phyloP scores from a whole-genome alignment of 2,888 invertebrate genomes.

The Cremastinae sp. region DNA sequence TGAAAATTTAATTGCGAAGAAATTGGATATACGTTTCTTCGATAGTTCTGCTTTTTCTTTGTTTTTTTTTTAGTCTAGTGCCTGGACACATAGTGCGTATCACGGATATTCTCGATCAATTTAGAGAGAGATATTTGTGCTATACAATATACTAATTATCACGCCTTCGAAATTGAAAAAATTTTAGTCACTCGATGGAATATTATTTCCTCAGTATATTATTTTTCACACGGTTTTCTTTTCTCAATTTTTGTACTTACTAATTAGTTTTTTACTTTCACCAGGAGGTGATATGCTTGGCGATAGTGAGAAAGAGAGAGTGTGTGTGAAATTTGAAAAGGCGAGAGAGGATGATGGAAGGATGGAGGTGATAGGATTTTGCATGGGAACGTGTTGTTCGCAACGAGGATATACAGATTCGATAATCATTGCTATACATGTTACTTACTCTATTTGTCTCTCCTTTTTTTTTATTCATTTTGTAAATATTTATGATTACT shows the following conservation, averaged over 20 bases:
- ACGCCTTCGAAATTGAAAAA: slow-evolving; percentile 43
- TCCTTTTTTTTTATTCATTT: slow-evolving; percentile 12
- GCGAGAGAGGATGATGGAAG: slow-evolving; percentile 69
- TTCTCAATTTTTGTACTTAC: slow-evolving; percentile 73
- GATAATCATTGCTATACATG: slow-evolving; percentile 42
- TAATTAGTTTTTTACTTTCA: slow-evolving; percentile 80
- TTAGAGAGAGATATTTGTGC: slow-evolving; percentile 54
- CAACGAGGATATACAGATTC: slow-evolving; percentile 72
- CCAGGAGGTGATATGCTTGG: slow-evolving; percentile 72
- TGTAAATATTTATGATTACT: slow-evolving; percentile 42
- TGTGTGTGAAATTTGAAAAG: slow-evolving; percentile 63
- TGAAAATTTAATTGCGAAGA: slow-evolving; percentile 30
- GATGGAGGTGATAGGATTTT: slow-evolving; percentile 77
- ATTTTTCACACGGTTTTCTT: slow-evolving; percentile 44
- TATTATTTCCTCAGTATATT: slow-evolving; percentile 32
- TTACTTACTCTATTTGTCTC: slow-evolving; percentile 3
- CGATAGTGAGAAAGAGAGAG: slow-evolving; percentile 63
- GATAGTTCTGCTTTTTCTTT: slow-evolving; percentile 34
- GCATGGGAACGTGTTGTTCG: slow-evolving; percentile 78
- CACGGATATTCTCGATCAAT: slow-evolving; percentile 66
- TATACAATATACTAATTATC: slow-evolving; percentile 47
- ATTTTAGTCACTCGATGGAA: slow-evolving; percentile 24
- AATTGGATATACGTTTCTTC: slow-evolving; percentile 45
- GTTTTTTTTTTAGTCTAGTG: slow-evolving; percentile 68
- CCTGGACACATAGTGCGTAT: slow-evolving; percentile 67